These are phyloP conservation scores for Gerris lacustris DNA, from an alignment of 2,888 invertebrate genomes.

Conservation along the genomic window DNA sequence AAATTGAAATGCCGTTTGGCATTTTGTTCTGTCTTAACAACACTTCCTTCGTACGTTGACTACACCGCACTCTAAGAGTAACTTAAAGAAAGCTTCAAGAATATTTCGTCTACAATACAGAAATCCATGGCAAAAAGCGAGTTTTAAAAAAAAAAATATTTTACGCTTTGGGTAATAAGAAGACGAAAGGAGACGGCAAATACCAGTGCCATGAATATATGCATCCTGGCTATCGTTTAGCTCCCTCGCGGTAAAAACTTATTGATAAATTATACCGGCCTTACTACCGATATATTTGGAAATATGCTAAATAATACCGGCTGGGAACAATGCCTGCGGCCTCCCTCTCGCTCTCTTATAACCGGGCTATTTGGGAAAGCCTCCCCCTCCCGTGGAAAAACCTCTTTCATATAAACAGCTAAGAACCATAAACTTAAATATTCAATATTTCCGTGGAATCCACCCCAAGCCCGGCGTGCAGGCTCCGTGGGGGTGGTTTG, in stretches of 20 bases:
- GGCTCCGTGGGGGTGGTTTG: too few species aligned
- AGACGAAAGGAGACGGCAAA: too few species aligned
- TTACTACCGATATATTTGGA: conserved; percentile 1
- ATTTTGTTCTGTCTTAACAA: too few species aligned
- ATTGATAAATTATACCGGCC: conserved; percentile 27
- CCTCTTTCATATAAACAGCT: conserved; percentile 3
- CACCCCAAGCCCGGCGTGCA: too few species aligned
- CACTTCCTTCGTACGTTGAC: too few species aligned
- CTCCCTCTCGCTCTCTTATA: background rate
- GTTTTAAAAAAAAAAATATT: too few species aligned
- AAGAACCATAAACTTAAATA: background rate
- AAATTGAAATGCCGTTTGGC: too few species aligned
- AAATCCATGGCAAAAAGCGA: too few species aligned
- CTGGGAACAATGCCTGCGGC: background rate
- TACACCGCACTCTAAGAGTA: too few species aligned
- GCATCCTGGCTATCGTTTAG: conserved; percentile 5
- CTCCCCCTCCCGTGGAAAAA: background rate
- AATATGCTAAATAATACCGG: background rate
- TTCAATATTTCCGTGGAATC: background rate
- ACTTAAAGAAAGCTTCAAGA: too few species aligned
- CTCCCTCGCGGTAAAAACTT: conserved; percentile 26
- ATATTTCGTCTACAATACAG: too few species aligned
- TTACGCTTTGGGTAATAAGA: too few species aligned
- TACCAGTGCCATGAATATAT: background rate
- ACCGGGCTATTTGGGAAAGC: background rate